A percentile compares a stretch with the other conserved stretches of the same genome.
Evolutionary conservation across 2,797 vertebrate genomes (phyloP).

Genomic region (Pteropus rufus): DNA sequence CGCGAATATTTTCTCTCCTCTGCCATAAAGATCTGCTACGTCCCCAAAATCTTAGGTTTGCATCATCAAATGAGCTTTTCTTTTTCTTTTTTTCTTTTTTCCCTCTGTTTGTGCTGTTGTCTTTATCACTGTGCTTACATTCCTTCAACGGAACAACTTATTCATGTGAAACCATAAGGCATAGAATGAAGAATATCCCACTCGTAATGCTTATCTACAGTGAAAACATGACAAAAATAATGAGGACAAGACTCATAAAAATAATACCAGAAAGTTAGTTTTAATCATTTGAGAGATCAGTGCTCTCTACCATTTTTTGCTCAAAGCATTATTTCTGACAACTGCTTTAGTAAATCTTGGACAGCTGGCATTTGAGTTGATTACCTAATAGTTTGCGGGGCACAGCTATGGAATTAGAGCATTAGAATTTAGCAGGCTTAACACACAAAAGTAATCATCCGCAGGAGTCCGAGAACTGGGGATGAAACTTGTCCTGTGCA

Average conservation of each 20-base stretch:
- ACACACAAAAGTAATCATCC: constrained; percentile 55
- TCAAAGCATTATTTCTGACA: neutral
- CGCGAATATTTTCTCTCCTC: neutral
- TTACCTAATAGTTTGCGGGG: constrained; percentile 31
- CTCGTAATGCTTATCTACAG: neutral
- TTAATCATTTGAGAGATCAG: neutral
- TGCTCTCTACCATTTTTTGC: neutral
- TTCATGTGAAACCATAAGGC: constrained; percentile 1
- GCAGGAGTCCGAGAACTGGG: constrained; percentile 31
- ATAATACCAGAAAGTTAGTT: neutral
- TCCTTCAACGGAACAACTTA: neutral
- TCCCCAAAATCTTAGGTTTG: constrained; percentile 9
- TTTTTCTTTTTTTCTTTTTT: neutral
- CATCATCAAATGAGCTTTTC: constrained; percentile 4
- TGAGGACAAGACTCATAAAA: neutral
- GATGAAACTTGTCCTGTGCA: constrained; percentile 24
- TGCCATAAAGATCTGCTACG: neutral
- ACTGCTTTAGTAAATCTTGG: constrained; percentile 21
- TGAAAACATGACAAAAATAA: neutral
- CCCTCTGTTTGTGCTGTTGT: neutral
- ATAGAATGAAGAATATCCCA: neutral
- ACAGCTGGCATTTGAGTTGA: constrained; percentile 16
- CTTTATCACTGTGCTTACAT: constrained; percentile 34
- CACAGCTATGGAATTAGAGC: constrained; percentile 69
- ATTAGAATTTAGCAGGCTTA: constrained; percentile 73